These are phyloP conservation scores for Caenorhabditis sp. DNA, from an alignment of 2,888 invertebrate genomes.

Conservation along the genomic window DNA sequence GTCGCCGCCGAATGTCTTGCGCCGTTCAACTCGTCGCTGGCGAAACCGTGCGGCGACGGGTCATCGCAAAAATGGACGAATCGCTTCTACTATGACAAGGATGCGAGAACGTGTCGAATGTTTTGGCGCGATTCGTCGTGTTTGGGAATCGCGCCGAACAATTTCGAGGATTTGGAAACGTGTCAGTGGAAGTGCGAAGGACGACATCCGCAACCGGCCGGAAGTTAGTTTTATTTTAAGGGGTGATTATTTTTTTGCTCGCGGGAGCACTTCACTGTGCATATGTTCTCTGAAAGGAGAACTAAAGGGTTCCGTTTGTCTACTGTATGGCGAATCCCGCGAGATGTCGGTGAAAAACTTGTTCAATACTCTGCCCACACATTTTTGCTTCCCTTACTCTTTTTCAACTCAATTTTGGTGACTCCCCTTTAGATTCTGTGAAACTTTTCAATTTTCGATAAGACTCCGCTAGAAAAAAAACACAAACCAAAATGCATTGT, in stretches of 20 bases:
- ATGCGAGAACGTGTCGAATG: slow-evolving; percentile 56
- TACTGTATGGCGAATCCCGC: no score
- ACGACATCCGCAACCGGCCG: slow-evolving; percentile 48
- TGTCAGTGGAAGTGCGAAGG: slow-evolving; percentile 67
- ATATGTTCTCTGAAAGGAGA: no score
- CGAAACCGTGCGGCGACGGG: slow-evolving; percentile 50
- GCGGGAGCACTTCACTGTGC: no score
- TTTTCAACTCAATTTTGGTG: no score
- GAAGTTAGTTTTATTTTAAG: slow-evolving; percentile 48
- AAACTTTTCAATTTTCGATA: no score
- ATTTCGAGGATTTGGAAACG: slow-evolving; percentile 58
- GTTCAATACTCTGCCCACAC: no score
- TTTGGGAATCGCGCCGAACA: slow-evolving; percentile 43
- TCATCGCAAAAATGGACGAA: slow-evolving; percentile 46
- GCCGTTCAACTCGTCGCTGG: slow-evolving; percentile 53
- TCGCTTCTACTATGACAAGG: slow-evolving; percentile 57
- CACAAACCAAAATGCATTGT: background rate
- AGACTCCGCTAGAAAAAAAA: no score
- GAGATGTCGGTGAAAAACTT: no score
- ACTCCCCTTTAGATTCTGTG: no score
- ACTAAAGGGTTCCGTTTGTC: no score
- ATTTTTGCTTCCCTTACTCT: no score
- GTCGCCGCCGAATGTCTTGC: slow-evolving; percentile 62
- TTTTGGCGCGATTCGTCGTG: slow-evolving; percentile 67
- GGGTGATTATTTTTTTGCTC: no score